Percentiles rank a stretch among this genome's conserved stretches.
Conservation (phyloP, 2,888 invertebrate species). For the Ophioninae sp. region DNA sequence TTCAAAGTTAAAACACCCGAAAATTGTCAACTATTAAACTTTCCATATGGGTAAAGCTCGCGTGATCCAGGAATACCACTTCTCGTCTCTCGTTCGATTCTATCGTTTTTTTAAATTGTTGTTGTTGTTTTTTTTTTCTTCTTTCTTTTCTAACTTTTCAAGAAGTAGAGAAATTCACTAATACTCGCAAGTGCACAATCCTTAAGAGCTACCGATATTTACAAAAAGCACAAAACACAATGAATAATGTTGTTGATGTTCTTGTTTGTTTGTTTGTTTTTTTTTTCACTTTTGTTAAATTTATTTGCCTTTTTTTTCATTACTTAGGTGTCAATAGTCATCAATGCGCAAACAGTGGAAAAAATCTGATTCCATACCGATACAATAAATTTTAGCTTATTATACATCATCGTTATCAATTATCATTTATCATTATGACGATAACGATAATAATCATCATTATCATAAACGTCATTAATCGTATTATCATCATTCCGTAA, state of each 20-base stretch:
- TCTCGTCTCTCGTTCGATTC: background rate
- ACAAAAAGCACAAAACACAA: slow-evolving; percentile 75
- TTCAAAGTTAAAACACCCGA: slow-evolving; percentile 58
- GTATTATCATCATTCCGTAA: slow-evolving; percentile 71
- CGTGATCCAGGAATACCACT: slow-evolving; percentile 25
- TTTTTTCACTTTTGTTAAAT: slow-evolving; percentile 72
- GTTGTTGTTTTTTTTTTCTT: slow-evolving; percentile 12
- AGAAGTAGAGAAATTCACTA: slow-evolving; percentile 50
- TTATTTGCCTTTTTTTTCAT: slow-evolving; percentile 73
- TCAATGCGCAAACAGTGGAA: slow-evolving; percentile 79
- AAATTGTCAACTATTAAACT: slow-evolving; percentile 50
- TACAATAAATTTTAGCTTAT: slow-evolving; percentile 80
- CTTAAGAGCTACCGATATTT: slow-evolving; percentile 68
- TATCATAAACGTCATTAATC: slow-evolving; percentile 69
- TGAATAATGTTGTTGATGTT: slow-evolving; percentile 53
- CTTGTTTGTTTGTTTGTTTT: slow-evolving; percentile 46
- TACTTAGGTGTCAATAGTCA: slow-evolving; percentile 75
- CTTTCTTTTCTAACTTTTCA: slow-evolving; percentile 11
- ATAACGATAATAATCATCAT: slow-evolving; percentile 71
- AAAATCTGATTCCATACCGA: slow-evolving; percentile 79
- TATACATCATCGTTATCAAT: slow-evolving; percentile 77
- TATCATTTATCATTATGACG: slow-evolving; percentile 73
- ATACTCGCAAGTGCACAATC: slow-evolving; percentile 53
- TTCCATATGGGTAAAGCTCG: slow-evolving; percentile 40
- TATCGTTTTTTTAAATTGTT: slow-evolving; percentile 23